Evolutionary conservation across 1,140 invertebrate genomes (phyloP).

Genomic region (Monochamus saltuarius): DNA sequence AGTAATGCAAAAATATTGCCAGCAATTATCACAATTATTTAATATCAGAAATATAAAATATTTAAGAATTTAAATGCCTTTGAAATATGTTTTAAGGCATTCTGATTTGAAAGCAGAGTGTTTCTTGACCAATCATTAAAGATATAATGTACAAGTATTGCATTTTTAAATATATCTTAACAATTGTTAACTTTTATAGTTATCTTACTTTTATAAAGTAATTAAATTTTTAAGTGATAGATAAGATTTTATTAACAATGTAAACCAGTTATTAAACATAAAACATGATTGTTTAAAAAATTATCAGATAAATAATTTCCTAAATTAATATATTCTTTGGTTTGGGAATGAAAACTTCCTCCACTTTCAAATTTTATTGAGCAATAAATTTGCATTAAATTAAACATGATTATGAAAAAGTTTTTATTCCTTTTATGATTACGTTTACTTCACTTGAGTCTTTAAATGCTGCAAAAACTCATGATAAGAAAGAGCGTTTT

Average conservation of each 20-base stretch:
- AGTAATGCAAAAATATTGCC: constrained; percentile 29
- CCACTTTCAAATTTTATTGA: constrained; percentile 2
- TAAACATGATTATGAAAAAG: constrained; percentile 17
- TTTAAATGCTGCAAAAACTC: constrained; percentile 98
- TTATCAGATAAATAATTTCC: neutral
- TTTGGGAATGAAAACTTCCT: neutral
- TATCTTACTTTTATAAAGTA: neutral
- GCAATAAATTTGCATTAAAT: constrained; percentile 28
- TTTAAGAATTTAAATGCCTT: no score
- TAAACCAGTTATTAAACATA: no score
- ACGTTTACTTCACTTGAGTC: constrained; percentile 76
- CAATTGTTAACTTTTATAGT: no score
- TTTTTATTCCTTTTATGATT: neutral
- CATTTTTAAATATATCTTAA: no score
- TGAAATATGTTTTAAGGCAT: no score
- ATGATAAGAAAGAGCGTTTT: constrained; percentile 92
- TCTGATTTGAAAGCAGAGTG: no score
- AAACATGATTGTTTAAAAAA: no score
- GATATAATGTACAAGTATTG: no score
- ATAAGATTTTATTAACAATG: no score
- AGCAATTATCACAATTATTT: constrained; percentile 22
- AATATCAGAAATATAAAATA: constrained; percentile 17
- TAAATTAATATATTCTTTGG: neutral
- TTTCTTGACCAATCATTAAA: no score
- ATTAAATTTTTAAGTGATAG: constrained; percentile 13